These are phyloP conservation scores for Dromius quadrimaculatus DNA, from an alignment of 2,888 invertebrate genomes.

Conservation along the genomic window DNA sequence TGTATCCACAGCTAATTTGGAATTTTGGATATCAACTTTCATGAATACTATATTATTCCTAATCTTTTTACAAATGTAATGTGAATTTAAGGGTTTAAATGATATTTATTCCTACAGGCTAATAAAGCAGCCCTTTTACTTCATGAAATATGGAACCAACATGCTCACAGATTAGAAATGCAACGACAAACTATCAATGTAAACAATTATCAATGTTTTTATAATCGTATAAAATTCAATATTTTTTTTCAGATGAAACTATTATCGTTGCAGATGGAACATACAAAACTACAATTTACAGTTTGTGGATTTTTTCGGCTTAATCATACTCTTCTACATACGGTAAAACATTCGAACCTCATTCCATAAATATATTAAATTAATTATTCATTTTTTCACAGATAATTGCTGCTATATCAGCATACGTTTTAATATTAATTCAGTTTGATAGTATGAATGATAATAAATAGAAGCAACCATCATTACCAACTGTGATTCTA, in stretches of 20 bases:
- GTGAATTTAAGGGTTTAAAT: background rate
- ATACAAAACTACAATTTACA: constrained; percentile 35
- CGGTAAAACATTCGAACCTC: constrained; percentile 7
- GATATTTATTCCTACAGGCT: constrained; percentile 20
- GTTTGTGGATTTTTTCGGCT: constrained; percentile 38
- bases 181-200: constrained; percentile 25
- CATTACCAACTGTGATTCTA: no score
- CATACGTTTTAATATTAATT: constrained; percentile 27
- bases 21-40: no score
- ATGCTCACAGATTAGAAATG: constrained; percentile 27
- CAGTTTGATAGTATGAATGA: constrained; percentile 35
- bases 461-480: no score
- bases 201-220: constrained; percentile 17
- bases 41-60: no score
- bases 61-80: no score
- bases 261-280: constrained; percentile 33
- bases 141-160: constrained; percentile 37
- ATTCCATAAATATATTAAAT: background rate
- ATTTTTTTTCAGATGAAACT: constrained; percentile 33
- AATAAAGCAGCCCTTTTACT: constrained; percentile 32
- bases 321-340: constrained; percentile 23
- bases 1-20: no score
- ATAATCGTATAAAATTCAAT: background rate
- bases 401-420: constrained; percentile 34
- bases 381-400: background rate